These are phyloP conservation scores for Scaptomyza montana DNA, from an alignment of 1,140 invertebrate species.

Conservation along the genomic window DNA sequence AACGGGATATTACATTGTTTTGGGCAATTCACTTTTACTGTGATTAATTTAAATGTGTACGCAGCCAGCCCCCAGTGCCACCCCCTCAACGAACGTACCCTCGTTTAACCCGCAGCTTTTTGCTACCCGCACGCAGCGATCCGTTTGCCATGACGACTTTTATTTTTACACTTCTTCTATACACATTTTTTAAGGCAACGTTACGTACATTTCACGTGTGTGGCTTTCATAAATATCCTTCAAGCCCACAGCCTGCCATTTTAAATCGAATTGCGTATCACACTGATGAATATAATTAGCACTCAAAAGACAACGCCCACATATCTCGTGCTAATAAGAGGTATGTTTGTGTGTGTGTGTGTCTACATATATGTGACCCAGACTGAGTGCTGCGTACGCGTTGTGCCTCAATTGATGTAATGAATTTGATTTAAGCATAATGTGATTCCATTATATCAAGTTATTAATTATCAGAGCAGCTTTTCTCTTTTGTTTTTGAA, in stretches of 20 bases:
- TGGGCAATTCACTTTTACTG: conserved; percentile 81
- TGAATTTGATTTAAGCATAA: conserved; percentile 50
- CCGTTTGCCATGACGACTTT: conserved; percentile 37
- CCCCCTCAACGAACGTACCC: background rate
- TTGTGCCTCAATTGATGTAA: conserved; percentile 33
- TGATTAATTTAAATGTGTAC: conserved; percentile 79
- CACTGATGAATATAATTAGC: conserved; percentile 67
- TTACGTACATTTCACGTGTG: conserved; percentile 57
- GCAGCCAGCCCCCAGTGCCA: background rate
- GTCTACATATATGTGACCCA: conserved; percentile 4
- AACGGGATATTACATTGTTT: conserved; percentile 78
- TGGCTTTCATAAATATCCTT: conserved; percentile 72
- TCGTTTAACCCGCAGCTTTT: conserved; percentile 11
- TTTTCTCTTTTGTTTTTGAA: background rate
- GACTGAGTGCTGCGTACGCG: conserved; percentile 6
- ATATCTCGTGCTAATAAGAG: conserved; percentile 67
- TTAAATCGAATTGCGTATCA: conserved; percentile 74
- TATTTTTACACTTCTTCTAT: background rate
- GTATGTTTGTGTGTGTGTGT: conserved; percentile 10
- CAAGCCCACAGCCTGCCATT: conserved; percentile 56
- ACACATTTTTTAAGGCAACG: background rate
- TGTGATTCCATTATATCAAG: conserved; percentile 34
- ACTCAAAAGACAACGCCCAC: conserved; percentile 69
- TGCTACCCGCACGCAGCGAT: conserved; percentile 19
- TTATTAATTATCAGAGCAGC: conserved; percentile 10